A percentile compares a stretch with the other conserved stretches of the same genome.
These are phyloP conservation scores for Spea bombifrons DNA, from an alignment of 2,113 vertebrate genomes.

Conservation along the genomic window DNA sequence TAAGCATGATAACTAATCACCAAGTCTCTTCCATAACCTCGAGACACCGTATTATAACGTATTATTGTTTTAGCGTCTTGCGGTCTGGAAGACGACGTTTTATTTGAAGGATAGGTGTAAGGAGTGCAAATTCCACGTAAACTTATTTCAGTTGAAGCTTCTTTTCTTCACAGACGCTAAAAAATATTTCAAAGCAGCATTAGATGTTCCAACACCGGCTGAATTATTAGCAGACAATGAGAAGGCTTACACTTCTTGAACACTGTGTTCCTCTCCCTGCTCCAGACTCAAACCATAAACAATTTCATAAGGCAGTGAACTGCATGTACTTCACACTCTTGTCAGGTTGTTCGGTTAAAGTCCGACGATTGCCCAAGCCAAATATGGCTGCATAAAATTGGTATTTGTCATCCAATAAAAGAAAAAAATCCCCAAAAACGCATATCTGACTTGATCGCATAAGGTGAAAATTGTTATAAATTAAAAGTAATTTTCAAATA, in stretches of 20 bases:
- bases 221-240: constrained; percentile 34
- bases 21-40: too few species aligned
- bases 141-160: constrained; percentile 7
- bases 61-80: background rate
- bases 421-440: too few species aligned
- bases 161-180: background rate
- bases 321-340: constrained; percentile 18
- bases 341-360: constrained; percentile 1
- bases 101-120: constrained; percentile 8
- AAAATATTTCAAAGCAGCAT: constrained; percentile 9
- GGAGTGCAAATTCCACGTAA: constrained; percentile 12
- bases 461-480: too few species aligned
- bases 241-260: background rate
- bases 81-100: constrained; percentile 11
- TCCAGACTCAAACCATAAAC: constrained; percentile 24
- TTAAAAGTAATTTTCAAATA: too few species aligned
- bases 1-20: too few species aligned
- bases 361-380: background rate
- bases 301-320: constrained; percentile 28
- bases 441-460: too few species aligned
- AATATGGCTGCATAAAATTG: background rate
- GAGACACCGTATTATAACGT: too few species aligned
- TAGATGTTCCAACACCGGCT: constrained; percentile 5
- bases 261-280: constrained; percentile 3
- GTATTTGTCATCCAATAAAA: too few species aligned